Conservation (phyloP, 2,113 vertebrate species). For the Cryptoleucopteryx plumbea region DNA sequence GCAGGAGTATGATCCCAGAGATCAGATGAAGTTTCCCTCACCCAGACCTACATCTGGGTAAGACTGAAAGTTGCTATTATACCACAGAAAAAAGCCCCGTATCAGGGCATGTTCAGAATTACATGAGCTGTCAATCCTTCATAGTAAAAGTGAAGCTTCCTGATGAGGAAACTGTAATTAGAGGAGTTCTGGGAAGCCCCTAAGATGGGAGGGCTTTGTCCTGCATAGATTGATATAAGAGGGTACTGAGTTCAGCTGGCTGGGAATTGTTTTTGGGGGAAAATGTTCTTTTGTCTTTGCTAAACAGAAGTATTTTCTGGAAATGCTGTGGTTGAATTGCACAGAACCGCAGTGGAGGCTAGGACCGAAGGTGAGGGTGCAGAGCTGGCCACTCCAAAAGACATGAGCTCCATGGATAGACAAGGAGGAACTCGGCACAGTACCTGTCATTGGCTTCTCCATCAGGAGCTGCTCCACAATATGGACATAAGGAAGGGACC, state of each 20-base stretch:
- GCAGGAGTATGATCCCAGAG: not conserved
- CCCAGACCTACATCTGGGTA: not conserved
- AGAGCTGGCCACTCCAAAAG: not conserved
- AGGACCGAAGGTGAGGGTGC: not conserved
- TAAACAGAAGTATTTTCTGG: not conserved
- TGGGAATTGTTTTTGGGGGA: accelerated
- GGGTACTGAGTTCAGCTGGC: not conserved
- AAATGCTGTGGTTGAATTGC: not conserved
- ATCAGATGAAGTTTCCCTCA: not conserved
- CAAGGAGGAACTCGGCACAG: not conserved
- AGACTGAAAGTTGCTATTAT: not conserved
- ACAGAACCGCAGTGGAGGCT: not conserved
- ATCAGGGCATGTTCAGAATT: not conserved
- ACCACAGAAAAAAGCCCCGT: not conserved
- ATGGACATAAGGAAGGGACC: accelerated
- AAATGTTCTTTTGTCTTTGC: not conserved
- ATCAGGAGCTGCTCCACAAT: not conserved
- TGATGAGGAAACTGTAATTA: not conserved
- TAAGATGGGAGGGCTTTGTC: not conserved
- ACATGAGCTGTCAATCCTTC: not conserved
- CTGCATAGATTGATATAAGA: not conserved
- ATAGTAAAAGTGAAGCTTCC: not conserved
- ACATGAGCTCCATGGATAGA: too few relatives aligned
- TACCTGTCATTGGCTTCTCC: not conserved
- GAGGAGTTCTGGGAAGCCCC: not conserved